phyloP scores from a whole-genome alignment of 2,888 invertebrate species.

The Flexamia atlantica region DNA sequence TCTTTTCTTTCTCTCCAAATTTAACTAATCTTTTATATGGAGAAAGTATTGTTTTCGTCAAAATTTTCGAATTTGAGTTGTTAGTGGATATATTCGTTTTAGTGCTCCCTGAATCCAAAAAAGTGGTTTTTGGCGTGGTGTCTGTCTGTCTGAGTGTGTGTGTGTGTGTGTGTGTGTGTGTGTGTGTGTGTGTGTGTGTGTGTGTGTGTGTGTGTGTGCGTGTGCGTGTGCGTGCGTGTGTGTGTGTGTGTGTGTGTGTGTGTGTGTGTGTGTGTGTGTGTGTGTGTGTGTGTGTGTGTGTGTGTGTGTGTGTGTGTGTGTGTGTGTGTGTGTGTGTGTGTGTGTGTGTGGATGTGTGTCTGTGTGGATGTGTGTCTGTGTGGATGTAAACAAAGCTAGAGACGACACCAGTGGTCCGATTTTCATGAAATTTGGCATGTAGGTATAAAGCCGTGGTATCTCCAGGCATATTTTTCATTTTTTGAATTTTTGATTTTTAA shows the following conservation, averaged over 20 bases:
- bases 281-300: slow-evolving; percentile 57
- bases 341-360: slow-evolving; percentile 43
- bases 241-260: slow-evolving; percentile 48
- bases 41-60: no score
- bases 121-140: no score
- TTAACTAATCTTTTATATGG: no score
- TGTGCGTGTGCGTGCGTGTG: slow-evolving; percentile 44
- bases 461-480: no score
- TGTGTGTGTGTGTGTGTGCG: slow-evolving; percentile 39
- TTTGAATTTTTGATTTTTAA: no score
- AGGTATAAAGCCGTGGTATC: not conserved
- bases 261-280: slow-evolving; percentile 56
- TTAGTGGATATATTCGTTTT: no score
- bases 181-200: slow-evolving; percentile 21
- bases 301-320: slow-evolving; percentile 57
- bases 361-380: slow-evolving; percentile 43
- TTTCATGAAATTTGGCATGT: not conserved
- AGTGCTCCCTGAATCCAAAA: no score
- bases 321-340: slow-evolving; percentile 55
- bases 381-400: not conserved
- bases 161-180: slow-evolving; percentile 29
- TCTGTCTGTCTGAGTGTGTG: no score
- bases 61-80: no score
- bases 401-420: not conserved
- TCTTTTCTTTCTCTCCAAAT: no score